Evolutionary conservation across 2,888 invertebrate genomes (phyloP).

Genomic region (Gibbula magus): DNA sequence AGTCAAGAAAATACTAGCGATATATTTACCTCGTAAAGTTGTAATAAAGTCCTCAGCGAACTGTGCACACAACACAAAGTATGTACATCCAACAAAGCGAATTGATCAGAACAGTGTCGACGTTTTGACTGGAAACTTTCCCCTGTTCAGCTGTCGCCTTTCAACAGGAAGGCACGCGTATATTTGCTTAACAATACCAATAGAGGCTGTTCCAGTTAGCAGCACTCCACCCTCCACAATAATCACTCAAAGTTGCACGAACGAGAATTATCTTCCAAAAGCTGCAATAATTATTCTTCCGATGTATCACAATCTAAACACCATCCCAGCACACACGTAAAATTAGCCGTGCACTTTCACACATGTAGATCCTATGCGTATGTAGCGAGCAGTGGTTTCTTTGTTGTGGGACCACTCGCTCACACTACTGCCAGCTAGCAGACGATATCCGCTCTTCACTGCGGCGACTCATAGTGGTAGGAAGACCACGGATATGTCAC

Average conservation of each 20-base stretch:
- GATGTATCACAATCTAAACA: too few relatives aligned
- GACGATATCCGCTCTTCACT: neutral
- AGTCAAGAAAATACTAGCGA: neutral
- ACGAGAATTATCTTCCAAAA: too few relatives aligned
- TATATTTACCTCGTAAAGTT: neutral
- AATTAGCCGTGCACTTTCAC: neutral
- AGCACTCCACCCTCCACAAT: neutral
- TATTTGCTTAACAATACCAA: slow-evolving; percentile 27
- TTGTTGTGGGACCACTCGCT: neutral
- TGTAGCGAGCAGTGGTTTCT: neutral
- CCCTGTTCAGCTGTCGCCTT: slow-evolving; percentile 1
- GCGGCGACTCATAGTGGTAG: neutral
- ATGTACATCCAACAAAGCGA: slow-evolving; percentile 3
- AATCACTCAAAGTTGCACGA: neutral
- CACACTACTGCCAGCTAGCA: neutral
- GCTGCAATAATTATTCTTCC: too few relatives aligned
- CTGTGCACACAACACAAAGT: neutral
- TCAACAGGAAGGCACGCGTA: slow-evolving; percentile 15
- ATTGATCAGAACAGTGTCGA: neutral
- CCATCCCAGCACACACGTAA: too few relatives aligned
- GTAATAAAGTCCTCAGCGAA: neutral
- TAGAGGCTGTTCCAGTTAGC: slow-evolving; percentile 5
- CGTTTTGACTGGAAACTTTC: neutral
- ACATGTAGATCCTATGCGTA: neutral
- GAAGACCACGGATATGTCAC: slow-evolving; percentile 8